These are phyloP conservation scores for Noctua fimbriata DNA, from an alignment of 2,888 invertebrate species.

Conservation along the genomic window DNA sequence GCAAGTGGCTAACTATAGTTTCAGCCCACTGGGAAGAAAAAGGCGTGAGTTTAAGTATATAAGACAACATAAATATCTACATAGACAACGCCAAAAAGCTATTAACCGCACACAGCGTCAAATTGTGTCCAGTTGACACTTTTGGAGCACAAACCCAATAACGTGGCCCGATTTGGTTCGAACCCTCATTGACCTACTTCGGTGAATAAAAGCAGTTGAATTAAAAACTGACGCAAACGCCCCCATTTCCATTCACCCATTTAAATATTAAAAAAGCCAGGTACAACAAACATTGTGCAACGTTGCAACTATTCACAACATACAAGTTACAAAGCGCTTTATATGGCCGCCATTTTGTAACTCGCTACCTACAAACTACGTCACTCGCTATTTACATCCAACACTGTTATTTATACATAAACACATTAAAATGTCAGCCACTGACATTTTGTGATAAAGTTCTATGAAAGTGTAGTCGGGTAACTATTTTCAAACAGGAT, in stretches of 20 bases:
- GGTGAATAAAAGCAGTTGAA: slow-evolving; percentile 21
- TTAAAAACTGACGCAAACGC: slow-evolving; percentile 37
- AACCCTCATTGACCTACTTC: slow-evolving; percentile 52
- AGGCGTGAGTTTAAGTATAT: not conserved
- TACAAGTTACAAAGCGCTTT: slow-evolving; percentile 51
- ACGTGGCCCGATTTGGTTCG: slow-evolving; percentile 33
- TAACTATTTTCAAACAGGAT: slow-evolving; percentile 30
- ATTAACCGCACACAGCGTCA: slow-evolving; percentile 31
- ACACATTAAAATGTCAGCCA: slow-evolving; percentile 55
- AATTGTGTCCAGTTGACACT: slow-evolving; percentile 32
- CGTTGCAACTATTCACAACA: slow-evolving; percentile 52
- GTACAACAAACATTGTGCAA: slow-evolving; percentile 23
- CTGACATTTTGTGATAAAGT: slow-evolving; percentile 51
- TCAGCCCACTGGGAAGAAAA: not conserved
- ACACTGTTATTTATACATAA: slow-evolving; percentile 49
- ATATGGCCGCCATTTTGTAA: slow-evolving; percentile 47
- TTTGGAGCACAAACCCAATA: slow-evolving; percentile 23
- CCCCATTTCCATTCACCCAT: slow-evolving; percentile 20
- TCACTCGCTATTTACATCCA: slow-evolving; percentile 51
- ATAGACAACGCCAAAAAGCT: slow-evolving; percentile 12
- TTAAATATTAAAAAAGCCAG: slow-evolving; percentile 47
- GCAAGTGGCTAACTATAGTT: not conserved
- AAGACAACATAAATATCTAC: not conserved
- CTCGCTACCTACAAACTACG: slow-evolving; percentile 34
- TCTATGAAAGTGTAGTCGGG: slow-evolving; percentile 2